Evolutionary conservation across 1,140 invertebrate genomes (phyloP), one percentile per base, ranked within the genome.

Genomic region (Heliconius hewitsoni): DNA sequence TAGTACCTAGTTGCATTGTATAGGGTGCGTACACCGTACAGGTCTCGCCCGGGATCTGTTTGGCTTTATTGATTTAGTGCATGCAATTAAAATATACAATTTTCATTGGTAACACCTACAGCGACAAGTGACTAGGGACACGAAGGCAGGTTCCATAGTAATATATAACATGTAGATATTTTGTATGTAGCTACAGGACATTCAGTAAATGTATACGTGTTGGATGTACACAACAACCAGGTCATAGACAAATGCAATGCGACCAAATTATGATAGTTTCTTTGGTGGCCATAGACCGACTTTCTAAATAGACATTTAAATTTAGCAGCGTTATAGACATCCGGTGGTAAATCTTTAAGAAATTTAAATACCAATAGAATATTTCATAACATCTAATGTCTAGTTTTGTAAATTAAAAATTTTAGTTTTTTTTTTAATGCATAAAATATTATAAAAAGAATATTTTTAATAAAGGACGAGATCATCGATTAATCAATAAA

Each of bases 201-300:
- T 82, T 19, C 50, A 19, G 78, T 76, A 83, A 81, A 73, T 85
- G 82, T 83, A 83, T 85, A 85, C 85, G 85, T 86, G 82, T 83
- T 77, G 78, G 60, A 23, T 75, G 74, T n/a, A 55, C 23, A 23
- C 23, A 23, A 23, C 42, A 30, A 46, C 37, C 34, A 76, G 50
- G 74, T 77, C 84, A 85, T 79, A 85, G 79, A 81, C 78, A 80
- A 82, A 3, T 75, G 74, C 72, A 72, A 76, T 30, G 60, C 60
- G 39, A 3, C 74, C 9, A 76, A 76, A 70, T 76, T 76, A 23
- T 66, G 27, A 4, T n/a, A 66, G 60, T 16, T 16, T 13, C 23
- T 30, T 66, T 27, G 27, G 11, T 27, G 5, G 11, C 60, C 60
- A 66, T 66, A 66, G 23, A 66, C 27, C 23, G 23, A 30, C 9